Evolutionary conservation across 2,113 vertebrate genomes (phyloP).

Genomic region (Strix uralensis): DNA sequence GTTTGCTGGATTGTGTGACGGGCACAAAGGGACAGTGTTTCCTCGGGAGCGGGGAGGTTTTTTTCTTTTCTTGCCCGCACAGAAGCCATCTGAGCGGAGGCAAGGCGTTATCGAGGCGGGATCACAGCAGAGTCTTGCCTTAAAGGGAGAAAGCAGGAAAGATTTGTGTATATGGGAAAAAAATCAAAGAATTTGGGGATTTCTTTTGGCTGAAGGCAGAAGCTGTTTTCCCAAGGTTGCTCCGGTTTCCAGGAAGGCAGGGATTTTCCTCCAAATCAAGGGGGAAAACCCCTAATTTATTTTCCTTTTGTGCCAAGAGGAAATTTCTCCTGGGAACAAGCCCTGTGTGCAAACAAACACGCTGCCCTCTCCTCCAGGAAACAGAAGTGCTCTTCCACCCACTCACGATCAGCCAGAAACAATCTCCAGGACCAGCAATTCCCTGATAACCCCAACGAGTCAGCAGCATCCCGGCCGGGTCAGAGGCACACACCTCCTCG

Average conservation of each 20-base stretch:
- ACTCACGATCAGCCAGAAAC: background rate
- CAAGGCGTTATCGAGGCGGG: background rate
- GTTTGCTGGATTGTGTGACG: background rate
- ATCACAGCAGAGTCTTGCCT: background rate
- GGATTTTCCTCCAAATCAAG: background rate
- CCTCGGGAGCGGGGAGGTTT: background rate
- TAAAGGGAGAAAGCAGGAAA: background rate
- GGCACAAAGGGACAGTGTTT: constrained; percentile 52
- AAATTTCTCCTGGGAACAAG: background rate
- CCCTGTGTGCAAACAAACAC: background rate
- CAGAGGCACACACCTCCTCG: accelerated
- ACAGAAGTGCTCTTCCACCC: background rate
- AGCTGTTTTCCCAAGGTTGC: background rate
- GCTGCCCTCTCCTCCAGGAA: background rate
- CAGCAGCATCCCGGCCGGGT: background rate
- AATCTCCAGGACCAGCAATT: background rate
- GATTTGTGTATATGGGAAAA: background rate
- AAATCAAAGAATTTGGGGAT: background rate
- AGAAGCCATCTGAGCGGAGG: background rate
- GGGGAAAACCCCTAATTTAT: background rate
- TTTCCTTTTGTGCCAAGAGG: background rate
- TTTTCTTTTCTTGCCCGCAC: background rate
- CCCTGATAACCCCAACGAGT: background rate
- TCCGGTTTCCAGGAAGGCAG: background rate
- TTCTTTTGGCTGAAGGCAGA: background rate